Evolutionary conservation across 2,797 vertebrate genomes (phyloP).

Genomic region (Gambusia yucatana): DNA sequence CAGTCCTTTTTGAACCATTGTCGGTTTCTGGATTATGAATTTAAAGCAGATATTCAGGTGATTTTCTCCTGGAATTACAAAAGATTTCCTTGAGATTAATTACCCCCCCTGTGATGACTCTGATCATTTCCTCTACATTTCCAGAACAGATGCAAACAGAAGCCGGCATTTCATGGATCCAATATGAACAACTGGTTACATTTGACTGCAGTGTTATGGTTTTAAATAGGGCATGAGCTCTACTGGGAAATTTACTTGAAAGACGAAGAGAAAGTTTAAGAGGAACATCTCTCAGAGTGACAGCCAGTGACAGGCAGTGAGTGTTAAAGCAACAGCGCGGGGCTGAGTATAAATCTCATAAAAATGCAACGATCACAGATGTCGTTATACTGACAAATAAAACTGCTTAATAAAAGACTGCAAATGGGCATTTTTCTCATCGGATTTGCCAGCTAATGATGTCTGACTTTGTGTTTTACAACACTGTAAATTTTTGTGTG

Average conservation of each 20-base stretch:
- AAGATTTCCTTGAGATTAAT: conserved; percentile 36
- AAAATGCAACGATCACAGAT: conserved; percentile 52
- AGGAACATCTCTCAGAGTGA: conserved; percentile 49
- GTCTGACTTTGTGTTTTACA: conserved; percentile 40
- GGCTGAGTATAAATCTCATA: conserved; percentile 29
- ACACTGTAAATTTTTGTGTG: conserved; percentile 39
- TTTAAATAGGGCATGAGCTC: conserved; percentile 63
- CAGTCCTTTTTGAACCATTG: not conserved
- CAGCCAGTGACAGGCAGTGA: conserved; percentile 32
- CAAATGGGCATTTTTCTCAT: conserved; percentile 44
- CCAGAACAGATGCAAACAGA: conserved; percentile 27
- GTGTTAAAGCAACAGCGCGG: conserved; percentile 28
- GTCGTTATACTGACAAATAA: conserved; percentile 47
- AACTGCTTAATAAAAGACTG: conserved; percentile 36
- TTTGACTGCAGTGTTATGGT: conserved; percentile 58
- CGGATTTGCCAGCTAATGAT: conserved; percentile 48
- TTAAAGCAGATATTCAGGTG: conserved; percentile 2
- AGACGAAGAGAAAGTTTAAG: conserved; percentile 44
- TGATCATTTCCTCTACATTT: conserved; percentile 16
- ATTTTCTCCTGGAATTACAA: conserved; percentile 13
- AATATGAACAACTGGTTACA: conserved; percentile 46
- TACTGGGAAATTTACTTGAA: conserved; percentile 56
- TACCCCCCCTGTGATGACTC: conserved; percentile 38
- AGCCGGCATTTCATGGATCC: conserved; percentile 33
- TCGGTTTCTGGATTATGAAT: conserved; percentile 18